Evolutionary conservation across 1,140 invertebrate genomes (phyloP).

Genomic region (Bradynema listronoti): DNA sequence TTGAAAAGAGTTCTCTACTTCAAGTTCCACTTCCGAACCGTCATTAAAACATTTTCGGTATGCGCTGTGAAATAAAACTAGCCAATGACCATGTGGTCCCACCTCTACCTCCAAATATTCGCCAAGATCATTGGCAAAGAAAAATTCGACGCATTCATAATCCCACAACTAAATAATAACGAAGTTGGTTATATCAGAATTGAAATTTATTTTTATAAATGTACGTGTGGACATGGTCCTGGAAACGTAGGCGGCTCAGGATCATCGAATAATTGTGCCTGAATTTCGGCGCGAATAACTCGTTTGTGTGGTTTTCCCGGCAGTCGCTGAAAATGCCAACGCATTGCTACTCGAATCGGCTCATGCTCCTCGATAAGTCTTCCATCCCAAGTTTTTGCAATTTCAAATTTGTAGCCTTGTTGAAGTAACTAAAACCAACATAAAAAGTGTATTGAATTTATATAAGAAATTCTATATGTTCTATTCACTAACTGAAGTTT

Average conservation of each 20-base stretch:
- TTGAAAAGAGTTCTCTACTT: conserved; percentile 44
- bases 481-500: conserved; percentile 14
- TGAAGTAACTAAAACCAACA: conserved; percentile 25
- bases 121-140: conserved; percentile 53
- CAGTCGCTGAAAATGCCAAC: conserved; percentile 48
- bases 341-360: conserved; percentile 49
- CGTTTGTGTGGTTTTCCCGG: conserved; percentile 52
- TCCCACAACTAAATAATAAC: conserved; percentile 47
- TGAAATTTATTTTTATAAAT: conserved; percentile 8
- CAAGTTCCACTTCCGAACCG: conserved; percentile 51
- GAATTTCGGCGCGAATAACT: conserved; percentile 41
- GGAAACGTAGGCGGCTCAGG: conserved; percentile 51
- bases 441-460: background rate
- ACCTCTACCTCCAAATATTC: conserved; percentile 52
- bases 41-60: conserved; percentile 47
- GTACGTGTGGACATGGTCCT: conserved; percentile 44
- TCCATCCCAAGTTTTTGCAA: conserved; percentile 52
- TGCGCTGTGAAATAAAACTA: conserved; percentile 48
- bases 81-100: conserved; percentile 57
- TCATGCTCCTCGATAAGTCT: conserved; percentile 46
- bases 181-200: background rate
- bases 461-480: background rate
- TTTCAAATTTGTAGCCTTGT: conserved; percentile 39
- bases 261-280: conserved; percentile 55
- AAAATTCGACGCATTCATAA: conserved; percentile 55